Conservation (phyloP, 2,113 vertebrate genomes). For the Syrrhaptes paradoxus region DNA sequence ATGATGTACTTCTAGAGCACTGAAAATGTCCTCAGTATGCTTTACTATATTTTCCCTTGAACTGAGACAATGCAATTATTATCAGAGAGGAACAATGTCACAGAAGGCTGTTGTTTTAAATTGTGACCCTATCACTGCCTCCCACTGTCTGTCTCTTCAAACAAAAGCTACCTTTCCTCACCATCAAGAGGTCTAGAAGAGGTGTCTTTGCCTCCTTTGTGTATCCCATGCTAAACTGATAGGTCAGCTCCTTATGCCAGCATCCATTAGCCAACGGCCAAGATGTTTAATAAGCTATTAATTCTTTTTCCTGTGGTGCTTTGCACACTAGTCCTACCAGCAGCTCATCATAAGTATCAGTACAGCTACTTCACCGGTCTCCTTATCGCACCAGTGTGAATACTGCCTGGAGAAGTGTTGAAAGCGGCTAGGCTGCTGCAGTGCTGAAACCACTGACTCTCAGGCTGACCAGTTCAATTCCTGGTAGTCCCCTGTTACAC, state of each 20-base stretch:
- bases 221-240: neutral
- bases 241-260: neutral
- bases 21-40: neutral
- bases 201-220: neutral
- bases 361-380: neutral
- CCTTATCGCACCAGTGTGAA: neutral
- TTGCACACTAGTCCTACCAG: neutral
- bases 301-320: neutral
- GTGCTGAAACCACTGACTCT: neutral
- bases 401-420: neutral
- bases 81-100: neutral
- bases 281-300: neutral
- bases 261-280: neutral
- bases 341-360: neutral
- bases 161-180: neutral
- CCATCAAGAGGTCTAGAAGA: neutral
- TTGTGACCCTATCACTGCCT: neutral
- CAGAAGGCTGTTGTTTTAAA: neutral
- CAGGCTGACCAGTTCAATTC: neutral
- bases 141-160: neutral
- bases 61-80: neutral
- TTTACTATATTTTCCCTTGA: neutral
- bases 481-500: neutral
- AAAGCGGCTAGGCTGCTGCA: fast-evolving
- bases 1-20: neutral